These are phyloP conservation scores for Ichneumoninae sp. DNA, from an alignment of 2,888 invertebrate species.

Conservation along the genomic window DNA sequence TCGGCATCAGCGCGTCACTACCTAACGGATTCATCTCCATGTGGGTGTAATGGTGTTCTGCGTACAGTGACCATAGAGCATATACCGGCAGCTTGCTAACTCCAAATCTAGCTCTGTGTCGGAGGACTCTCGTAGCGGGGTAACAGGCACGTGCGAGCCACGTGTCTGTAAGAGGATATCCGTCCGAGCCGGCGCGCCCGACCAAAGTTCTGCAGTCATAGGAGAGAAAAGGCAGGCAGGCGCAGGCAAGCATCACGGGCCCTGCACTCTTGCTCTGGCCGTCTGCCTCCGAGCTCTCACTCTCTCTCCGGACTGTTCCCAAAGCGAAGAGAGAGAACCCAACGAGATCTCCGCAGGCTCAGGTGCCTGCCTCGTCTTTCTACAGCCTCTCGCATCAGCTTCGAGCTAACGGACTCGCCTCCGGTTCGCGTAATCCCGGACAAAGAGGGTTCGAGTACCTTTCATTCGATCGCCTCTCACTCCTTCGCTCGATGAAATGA, in stretches of 20 bases:
- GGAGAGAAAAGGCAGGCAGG: conserved; percentile 32
- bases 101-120: conserved; percentile 42
- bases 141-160: conserved; percentile 82
- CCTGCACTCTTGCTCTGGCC: conserved; percentile 19
- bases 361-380: conserved; percentile 73
- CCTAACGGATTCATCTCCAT: conserved; percentile 42
- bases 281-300: conserved; percentile 56
- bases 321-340: conserved; percentile 14
- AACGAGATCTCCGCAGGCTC: conserved; percentile 65
- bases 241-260: not conserved
- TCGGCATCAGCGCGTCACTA: conserved; percentile 35
- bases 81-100: conserved; percentile 19
- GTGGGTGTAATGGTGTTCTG: conserved; percentile 45
- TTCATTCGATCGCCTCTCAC: conserved; percentile 28
- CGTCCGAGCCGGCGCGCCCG: conserved; percentile 72
- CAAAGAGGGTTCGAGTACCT: conserved; percentile 38
- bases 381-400: conserved; percentile 50
- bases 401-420: conserved; percentile 23
- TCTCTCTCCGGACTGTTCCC: conserved; percentile 20
- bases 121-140: conserved; percentile 71
- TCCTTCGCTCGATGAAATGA: conserved; percentile 13
- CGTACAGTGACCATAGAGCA: not conserved
- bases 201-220: conserved; percentile 62
- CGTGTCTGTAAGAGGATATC: conserved; percentile 85
- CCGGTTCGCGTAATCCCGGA: conserved; percentile 38